Evolutionary conservation across 2,113 vertebrate genomes (phyloP).

Genomic region (Pleuronectes platessa): DNA sequence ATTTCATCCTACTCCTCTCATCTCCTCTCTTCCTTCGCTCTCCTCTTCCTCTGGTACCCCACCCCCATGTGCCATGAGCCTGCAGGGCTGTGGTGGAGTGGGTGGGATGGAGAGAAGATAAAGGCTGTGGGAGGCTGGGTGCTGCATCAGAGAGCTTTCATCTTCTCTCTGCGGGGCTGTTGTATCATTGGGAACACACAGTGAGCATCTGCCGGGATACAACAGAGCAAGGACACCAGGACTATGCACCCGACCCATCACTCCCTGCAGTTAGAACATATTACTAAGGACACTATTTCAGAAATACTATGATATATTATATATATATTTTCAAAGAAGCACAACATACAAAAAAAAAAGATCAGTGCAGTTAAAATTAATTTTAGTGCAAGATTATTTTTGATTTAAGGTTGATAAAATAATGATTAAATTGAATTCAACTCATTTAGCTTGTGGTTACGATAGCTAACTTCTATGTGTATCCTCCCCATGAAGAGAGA

Average conservation of each 20-base stretch:
- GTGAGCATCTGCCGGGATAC: slow-evolving; percentile 30
- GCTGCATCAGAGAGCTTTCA: slow-evolving; percentile 58
- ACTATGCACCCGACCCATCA: neutral
- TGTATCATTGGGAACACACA: slow-evolving; percentile 25
- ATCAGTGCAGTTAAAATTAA: too few relatives aligned
- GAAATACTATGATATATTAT: neutral
- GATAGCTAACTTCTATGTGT: neutral
- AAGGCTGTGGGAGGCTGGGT: slow-evolving; percentile 27
- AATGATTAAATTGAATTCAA: neutral
- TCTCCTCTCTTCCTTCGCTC: slow-evolving; percentile 25
- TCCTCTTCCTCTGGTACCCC: slow-evolving; percentile 19
- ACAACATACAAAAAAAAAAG: neutral
- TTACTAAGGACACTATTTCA: neutral
- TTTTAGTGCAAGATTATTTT: too few relatives aligned
- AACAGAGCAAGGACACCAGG: slow-evolving; percentile 11
- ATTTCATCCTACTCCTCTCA: slow-evolving; percentile 45
- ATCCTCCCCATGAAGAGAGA: neutral
- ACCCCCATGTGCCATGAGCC: slow-evolving; percentile 19
- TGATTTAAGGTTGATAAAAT: too few relatives aligned
- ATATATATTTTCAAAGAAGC: too few relatives aligned
- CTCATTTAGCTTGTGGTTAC: neutral
- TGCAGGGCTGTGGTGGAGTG: slow-evolving; percentile 17
- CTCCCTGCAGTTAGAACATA: neutral
- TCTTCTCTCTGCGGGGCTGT: slow-evolving; percentile 47
- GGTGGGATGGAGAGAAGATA: slow-evolving; percentile 45